A percentile compares a stretch with the other conserved stretches of the same genome.
Evolutionary conservation across 2,888 invertebrate genomes (phyloP).

Genomic region (Drosophila antonietae): DNA sequence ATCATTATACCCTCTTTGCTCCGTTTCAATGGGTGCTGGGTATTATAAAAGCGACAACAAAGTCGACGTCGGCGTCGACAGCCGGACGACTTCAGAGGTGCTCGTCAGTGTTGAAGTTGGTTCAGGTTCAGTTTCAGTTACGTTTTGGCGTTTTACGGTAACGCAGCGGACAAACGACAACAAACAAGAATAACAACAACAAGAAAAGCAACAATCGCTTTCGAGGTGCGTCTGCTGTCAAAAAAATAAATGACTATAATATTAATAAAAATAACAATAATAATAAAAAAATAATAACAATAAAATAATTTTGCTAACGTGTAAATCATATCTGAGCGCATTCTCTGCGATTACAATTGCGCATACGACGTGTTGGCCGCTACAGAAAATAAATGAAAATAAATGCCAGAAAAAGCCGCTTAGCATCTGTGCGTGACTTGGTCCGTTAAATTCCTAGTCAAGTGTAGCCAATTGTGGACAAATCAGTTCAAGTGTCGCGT

Average conservation of each 20-base stretch:
- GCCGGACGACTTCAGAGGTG: conserved; percentile 60
- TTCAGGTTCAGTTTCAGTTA: conserved; percentile 77
- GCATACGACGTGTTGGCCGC: conserved; percentile 65
- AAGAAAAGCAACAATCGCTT: not conserved
- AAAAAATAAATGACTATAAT: conserved; percentile 20
- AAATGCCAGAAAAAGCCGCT: conserved; percentile 46
- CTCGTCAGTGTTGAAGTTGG: conserved; percentile 63
- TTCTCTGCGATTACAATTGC: conserved; percentile 59
- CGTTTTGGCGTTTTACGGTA: conserved; percentile 80
- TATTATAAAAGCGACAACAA: conserved; percentile 17
- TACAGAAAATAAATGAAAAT: conserved; percentile 6
- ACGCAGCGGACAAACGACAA: conserved; percentile 62
- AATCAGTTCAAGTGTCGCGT: conserved; percentile 61
- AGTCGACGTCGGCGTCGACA: conserved; percentile 24
- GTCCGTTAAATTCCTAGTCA: conserved; percentile 68
- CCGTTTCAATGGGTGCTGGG: not conserved
- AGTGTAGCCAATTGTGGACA: conserved; percentile 38
- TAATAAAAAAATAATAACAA: not conserved
- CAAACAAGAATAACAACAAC: not conserved
- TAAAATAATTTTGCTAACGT: conserved; percentile 59
- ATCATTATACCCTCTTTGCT: not conserved
- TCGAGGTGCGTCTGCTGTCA: conserved; percentile 45
- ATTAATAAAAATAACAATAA: conserved; percentile 11
- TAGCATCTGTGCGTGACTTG: conserved; percentile 63
- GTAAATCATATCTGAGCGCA: conserved; percentile 59